These are phyloP conservation scores for Erannis defoliaria DNA, from an alignment of 2,888 invertebrate species.

Conservation along the genomic window DNA sequence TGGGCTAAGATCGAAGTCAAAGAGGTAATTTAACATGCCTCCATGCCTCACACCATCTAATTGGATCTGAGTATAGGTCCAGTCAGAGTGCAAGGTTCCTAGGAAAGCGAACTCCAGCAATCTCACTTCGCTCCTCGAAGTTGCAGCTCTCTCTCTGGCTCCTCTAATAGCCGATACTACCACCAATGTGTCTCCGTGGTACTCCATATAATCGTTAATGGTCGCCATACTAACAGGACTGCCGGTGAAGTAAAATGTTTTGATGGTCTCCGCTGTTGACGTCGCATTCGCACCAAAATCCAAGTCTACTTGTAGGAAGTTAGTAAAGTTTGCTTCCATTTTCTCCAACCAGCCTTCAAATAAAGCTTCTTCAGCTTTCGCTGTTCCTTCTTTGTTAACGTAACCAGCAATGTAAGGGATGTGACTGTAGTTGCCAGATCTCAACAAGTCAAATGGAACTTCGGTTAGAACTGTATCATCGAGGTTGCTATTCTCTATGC, in stretches of 20 bases:
- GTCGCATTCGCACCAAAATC: constrained; percentile 55
- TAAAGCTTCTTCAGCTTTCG: constrained; percentile 65
- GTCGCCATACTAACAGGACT: constrained; percentile 59
- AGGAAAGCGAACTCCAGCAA: constrained; percentile 69
- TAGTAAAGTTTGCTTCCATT: constrained; percentile 71
- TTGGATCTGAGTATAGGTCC: constrained; percentile 65
- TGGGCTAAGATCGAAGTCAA: constrained; percentile 63
- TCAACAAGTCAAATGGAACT: constrained; percentile 67
- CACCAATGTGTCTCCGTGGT: constrained; percentile 71
- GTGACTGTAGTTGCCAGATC: constrained; percentile 64
- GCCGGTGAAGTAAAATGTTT: constrained; percentile 66
- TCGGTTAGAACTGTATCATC: constrained; percentile 64
- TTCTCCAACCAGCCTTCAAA: constrained; percentile 59
- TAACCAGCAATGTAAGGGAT: constrained; percentile 73
- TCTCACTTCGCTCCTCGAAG: constrained; percentile 62
- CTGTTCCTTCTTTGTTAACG: constrained; percentile 72
- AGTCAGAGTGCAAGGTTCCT: constrained; percentile 67
- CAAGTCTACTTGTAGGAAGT: constrained; percentile 72
- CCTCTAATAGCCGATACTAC: constrained; percentile 67
- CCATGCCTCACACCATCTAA: constrained; percentile 72
- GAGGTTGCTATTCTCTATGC: constrained; percentile 64
- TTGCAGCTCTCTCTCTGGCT: constrained; percentile 64
- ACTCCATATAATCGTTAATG: constrained; percentile 72
- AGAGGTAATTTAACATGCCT: constrained; percentile 69
- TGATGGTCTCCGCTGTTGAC: constrained; percentile 54